Evolutionary conservation across 2,888 invertebrate genomes (phyloP), one percentile per base, ranked within the genome.

Genomic region (Elmis aenea): DNA sequence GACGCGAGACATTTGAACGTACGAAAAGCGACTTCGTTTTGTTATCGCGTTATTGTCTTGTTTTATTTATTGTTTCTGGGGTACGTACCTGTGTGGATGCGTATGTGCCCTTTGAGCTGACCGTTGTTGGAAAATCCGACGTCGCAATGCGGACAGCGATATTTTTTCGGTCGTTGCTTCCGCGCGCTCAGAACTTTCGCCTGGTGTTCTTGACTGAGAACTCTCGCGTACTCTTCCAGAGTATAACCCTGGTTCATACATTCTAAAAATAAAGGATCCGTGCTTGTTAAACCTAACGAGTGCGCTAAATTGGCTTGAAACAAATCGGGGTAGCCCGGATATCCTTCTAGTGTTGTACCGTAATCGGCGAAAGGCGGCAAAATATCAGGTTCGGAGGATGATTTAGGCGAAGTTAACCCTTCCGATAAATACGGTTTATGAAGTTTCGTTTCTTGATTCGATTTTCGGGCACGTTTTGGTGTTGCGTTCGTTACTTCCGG

Each of bases 111-210:
- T 62, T 87, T 89, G 0, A 93, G 70, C 54, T 93, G 92, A 0
- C 92, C 92, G 64, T 91, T 92, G 64, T 93, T 93, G n/a, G 90
- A 90, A 64, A 93, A 93, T 0, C 88, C 89, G 1, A 89, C 88
- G 51, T 87, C 79, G 60, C 93, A 93, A 56, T 89, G 85, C 0
- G 87, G 84, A 57, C 95, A 94, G 50, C 88, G 83, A 67, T 93
- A 94, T 59, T 90, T 90, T 67, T 91, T 90, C 1, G 93, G 92
- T 1, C 91, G 73, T 51, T 87, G 81, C 56, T 90, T 87, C 47
- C 82, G 74, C 0, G 80, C 71, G 52, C 78, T 81, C 2, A 81
- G 51, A 1, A 80, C 66, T 57, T 82, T 83, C 0, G 78, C 71
- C 55, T 83, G 82, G 42, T 81, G 82, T 54, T 83, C 83, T 64